A percentile compares a stretch with the other conserved stretches of the same genome.
Evolutionary conservation across 1,140 invertebrate species (phyloP).

Genomic region (Tetramorium parvispinum): DNA sequence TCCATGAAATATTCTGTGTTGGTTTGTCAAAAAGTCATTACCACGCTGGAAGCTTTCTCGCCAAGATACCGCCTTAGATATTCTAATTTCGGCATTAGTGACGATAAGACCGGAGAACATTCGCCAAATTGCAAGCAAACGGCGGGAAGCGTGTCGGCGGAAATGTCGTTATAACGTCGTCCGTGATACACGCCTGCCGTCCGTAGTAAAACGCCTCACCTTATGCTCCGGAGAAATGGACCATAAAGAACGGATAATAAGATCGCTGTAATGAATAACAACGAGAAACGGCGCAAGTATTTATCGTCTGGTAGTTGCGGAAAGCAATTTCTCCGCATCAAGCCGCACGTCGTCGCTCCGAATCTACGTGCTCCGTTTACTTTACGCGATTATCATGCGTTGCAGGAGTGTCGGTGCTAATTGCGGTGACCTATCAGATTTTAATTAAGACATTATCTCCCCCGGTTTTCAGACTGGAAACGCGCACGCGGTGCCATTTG

Average conservation of each 20-base stretch:
- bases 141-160: not conserved
- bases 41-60: not conserved
- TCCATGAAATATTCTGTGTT: not conserved
- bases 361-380: conserved; percentile 17
- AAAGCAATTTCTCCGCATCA: conserved; percentile 34
- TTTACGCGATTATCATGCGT: conserved; percentile 12
- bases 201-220: conserved; percentile 29
- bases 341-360: not conserved
- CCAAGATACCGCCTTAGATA: not conserved
- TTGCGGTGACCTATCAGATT: conserved; percentile 37
- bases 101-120: not conserved
- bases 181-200: not conserved
- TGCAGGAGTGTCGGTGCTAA: not conserved
- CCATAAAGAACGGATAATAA: conserved; percentile 53
- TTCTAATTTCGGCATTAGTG: conserved; percentile 30
- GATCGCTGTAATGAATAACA: conserved; percentile 51
- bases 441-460: conserved; percentile 25
- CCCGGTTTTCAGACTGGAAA: not conserved
- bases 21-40: not conserved
- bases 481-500: not conserved
- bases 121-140: not conserved
- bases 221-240: conserved; percentile 28
- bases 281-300: conserved; percentile 20
- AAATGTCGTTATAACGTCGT: conserved; percentile 13
- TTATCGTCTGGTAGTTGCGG: conserved; percentile 21